These are phyloP conservation scores for Himalopsyche anomala DNA, from an alignment of 2,888 invertebrate genomes.

Conservation along the genomic window DNA sequence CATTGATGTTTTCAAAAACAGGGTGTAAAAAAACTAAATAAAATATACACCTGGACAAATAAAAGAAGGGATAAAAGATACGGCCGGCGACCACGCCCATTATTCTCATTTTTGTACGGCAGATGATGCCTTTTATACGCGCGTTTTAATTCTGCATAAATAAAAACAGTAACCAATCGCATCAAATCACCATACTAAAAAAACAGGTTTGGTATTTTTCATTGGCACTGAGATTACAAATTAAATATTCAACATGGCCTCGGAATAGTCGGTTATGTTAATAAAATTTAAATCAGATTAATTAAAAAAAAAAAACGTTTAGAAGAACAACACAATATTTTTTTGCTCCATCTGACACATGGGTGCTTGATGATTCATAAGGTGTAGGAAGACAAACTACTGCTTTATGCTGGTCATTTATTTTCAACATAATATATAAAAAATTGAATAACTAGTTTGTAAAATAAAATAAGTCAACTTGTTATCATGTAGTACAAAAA, in stretches of 20 bases:
- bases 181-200: background rate
- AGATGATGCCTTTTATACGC: background rate
- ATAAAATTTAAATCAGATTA: background rate
- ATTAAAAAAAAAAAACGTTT: background rate
- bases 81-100: conserved; percentile 42
- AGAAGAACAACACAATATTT: background rate
- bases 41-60: conserved; percentile 55
- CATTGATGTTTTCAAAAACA: conserved; percentile 21
- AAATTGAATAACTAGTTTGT: too few species aligned
- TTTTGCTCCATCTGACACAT: background rate
- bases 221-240: conserved; percentile 7
- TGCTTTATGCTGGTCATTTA: too few species aligned
- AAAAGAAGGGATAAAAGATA: conserved; percentile 46
- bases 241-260: conserved; percentile 23
- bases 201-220: background rate
- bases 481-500: too few species aligned
- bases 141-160: conserved; percentile 26
- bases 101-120: conserved; percentile 9
- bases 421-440: too few species aligned
- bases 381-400: background rate
- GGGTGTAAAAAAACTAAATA: conserved; percentile 42
- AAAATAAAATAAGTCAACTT: too few species aligned
- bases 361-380: background rate
- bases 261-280: background rate
- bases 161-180: conserved; percentile 23